Conservation (phyloP, 2,797 vertebrate genomes). For the Falco berigora region DNA sequence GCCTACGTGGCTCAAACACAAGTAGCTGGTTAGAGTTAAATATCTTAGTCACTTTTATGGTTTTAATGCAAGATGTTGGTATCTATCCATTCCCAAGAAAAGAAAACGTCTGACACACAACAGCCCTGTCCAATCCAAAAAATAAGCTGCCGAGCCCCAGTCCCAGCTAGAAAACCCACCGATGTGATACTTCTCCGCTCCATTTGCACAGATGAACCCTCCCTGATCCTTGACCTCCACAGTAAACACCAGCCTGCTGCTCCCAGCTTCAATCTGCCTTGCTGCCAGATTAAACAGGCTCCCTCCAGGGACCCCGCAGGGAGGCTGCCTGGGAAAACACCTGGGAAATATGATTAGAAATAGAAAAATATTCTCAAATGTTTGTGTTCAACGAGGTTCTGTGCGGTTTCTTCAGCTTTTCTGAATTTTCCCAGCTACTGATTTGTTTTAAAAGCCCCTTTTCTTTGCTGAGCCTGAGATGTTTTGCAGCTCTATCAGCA, state of each 20-base stretch:
- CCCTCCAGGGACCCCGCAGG: neutral
- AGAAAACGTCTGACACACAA: neutral
- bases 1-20: neutral
- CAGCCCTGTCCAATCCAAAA: neutral
- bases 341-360: neutral
- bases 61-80: neutral
- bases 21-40: neutral
- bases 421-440: neutral
- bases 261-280: neutral
- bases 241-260: neutral
- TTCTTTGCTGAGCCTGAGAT: neutral
- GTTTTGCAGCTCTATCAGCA: neutral
- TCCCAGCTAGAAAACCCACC: neutral
- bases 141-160: neutral
- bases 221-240: accelerated
- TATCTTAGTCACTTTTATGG: neutral
- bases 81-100: neutral
- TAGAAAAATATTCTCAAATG: neutral
- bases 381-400: neutral
- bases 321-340: neutral
- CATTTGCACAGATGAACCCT: neutral
- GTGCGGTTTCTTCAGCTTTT: neutral
- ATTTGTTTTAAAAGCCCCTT: neutral
- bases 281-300: neutral
- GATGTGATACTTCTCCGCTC: neutral